Evolutionary conservation across 2,797 vertebrate species (phyloP).

Genomic region (Euthynnus affinis): DNA sequence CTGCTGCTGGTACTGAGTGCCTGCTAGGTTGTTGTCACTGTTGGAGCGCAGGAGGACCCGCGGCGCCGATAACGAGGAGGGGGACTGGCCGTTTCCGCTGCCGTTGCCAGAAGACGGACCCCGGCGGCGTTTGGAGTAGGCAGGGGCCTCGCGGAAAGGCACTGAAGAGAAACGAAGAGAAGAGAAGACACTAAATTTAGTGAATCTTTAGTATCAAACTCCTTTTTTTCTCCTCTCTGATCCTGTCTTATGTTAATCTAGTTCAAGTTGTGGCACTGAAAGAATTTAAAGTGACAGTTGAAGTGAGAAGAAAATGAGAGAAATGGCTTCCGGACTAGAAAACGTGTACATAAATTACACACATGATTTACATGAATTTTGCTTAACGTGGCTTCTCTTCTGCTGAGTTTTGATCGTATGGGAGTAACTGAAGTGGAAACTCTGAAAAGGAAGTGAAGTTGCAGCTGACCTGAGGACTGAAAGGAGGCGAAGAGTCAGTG

Average conservation of each 20-base stretch:
- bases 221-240: background rate
- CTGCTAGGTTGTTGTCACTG: constrained; percentile 94
- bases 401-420: no score
- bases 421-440: no score
- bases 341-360: no score
- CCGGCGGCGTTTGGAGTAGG: constrained; percentile 92
- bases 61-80: constrained; percentile 89
- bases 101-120: constrained; percentile 81
- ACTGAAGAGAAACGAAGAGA: constrained; percentile 78
- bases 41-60: constrained; percentile 95
- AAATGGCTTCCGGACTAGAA: no score
- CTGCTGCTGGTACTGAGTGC: constrained; percentile 81
- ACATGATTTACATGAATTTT: no score
- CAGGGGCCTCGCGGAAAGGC: constrained; percentile 96
- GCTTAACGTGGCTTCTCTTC: no score
- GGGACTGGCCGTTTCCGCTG: constrained; percentile 68
- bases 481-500: no score
- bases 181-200: background rate
- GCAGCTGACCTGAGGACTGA: no score
- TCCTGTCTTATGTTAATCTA: background rate
- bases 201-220: no score
- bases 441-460: no score
- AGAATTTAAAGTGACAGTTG: background rate
- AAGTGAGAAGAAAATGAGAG: background rate
- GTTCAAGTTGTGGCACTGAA: background rate